These are phyloP conservation scores for Maniola hyperantus DNA, from an alignment of 2,888 invertebrate genomes.

Conservation along the genomic window DNA sequence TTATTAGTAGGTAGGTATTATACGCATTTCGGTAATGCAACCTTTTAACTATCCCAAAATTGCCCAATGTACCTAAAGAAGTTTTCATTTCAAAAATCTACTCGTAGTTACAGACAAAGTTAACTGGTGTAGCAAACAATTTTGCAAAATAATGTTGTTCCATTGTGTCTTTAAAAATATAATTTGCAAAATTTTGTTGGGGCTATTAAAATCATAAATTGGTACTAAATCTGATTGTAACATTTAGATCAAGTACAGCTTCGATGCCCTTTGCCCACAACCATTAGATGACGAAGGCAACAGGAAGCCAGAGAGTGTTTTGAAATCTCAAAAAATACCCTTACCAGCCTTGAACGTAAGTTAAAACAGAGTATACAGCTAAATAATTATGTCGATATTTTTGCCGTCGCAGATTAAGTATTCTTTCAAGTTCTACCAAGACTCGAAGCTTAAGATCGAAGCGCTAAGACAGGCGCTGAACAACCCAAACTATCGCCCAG, in stretches of 20 bases:
- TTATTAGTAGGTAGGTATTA: too few relatives aligned
- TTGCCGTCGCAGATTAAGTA: constrained; percentile 85
- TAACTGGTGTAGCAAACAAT: too few relatives aligned
- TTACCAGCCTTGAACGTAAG: constrained; percentile 90
- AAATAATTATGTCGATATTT: constrained; percentile 46
- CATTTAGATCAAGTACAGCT: constrained; percentile 89
- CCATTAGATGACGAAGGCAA: constrained; percentile 84
- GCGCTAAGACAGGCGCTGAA: constrained; percentile 80
- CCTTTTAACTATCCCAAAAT: too few relatives aligned
- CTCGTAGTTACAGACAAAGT: too few relatives aligned
- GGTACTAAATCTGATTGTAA: constrained; percentile 37
- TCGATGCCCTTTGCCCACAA: constrained; percentile 86
- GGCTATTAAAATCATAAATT: neutral
- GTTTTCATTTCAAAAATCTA: too few relatives aligned
- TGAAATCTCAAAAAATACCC: constrained; percentile 84
- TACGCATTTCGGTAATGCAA: too few relatives aligned
- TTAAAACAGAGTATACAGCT: constrained; percentile 42
- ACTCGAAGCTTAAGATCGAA: constrained; percentile 81
- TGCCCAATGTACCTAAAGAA: too few relatives aligned
- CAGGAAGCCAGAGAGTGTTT: constrained; percentile 80
- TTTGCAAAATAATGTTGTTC: too few relatives aligned
- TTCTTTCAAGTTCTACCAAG: constrained; percentile 85
- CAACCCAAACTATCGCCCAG: constrained; percentile 83
- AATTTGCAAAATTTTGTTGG: neutral
- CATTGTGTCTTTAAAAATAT: neutral